phyloP scores from a whole-genome alignment of 2,888 invertebrate species.

The Rotaria socialis region DNA sequence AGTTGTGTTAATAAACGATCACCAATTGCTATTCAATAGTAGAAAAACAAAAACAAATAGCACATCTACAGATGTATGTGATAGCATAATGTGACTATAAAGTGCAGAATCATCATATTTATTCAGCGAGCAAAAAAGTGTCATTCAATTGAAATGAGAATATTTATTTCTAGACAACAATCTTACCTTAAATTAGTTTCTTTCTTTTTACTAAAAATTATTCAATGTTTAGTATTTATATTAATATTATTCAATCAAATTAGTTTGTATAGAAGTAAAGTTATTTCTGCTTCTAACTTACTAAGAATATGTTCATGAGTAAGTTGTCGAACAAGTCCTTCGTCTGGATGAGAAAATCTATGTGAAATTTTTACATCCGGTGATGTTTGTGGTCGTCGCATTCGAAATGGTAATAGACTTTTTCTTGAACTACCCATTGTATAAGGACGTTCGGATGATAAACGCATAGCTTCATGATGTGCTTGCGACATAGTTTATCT shows the following conservation, averaged over 20 bases:
- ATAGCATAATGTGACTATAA: neutral
- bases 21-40: neutral
- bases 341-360: neutral
- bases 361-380: neutral
- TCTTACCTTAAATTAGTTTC: neutral
- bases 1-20: neutral
- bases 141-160: neutral
- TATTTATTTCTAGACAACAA: neutral
- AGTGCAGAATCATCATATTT: neutral
- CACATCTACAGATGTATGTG: no score
- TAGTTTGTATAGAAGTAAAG: neutral
- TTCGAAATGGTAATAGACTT: neutral
- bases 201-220: neutral
- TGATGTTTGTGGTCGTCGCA: neutral
- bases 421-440: neutral
- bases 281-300: neutral
- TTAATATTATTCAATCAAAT: neutral
- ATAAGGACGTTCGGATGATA: neutral
- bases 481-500: neutral
- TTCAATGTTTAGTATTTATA: neutral
- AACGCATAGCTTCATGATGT: neutral
- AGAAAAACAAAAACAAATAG: neutral
- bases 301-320: slow-evolving; percentile 46
- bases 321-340: slow-evolving; percentile 1
- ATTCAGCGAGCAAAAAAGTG: no score